Evolutionary conservation across 2,113 vertebrate species (phyloP), one percentile per base, ranked within the genome.

Genomic region (Neotragus pygmaeus): DNA sequence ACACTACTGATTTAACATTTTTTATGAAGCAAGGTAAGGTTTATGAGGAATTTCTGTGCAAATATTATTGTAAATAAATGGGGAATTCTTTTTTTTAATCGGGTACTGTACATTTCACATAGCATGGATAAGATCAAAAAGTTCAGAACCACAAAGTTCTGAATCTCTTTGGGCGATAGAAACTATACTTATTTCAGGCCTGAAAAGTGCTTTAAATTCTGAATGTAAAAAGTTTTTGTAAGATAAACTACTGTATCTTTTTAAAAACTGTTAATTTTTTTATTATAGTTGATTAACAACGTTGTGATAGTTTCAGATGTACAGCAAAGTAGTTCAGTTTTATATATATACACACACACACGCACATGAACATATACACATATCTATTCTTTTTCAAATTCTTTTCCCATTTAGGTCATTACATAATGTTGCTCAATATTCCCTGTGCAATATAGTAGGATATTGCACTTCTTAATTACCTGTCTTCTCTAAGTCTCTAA

Each of bases 41-140:
- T 85, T 96, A 12, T 90, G 13, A 78, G 19, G 91, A 55, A 92
- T 88, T 90, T 78, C 58, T 96, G 45, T 91, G 45, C 75, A 91
- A 94, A 91, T 86, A 91, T 70, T 64, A 62, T 36, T 36, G 21
- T 66, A 83, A 94, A 88, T 83, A 90, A 85, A 87, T 88, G 15
- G 82, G 36, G 51, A 60, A 33, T 86, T 43, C 4, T 78, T 47
- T 30, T 62, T 58, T 2, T 11, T 28, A 36, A 75, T 70, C 3
- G 66, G 55, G 11, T 47, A 19, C 30, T 89, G 28, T 58, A 3
- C 19, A 66, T 96, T 87, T 96, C 25, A 57, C 33, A 80, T 75
- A 64, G 19, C 10, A 23, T 64, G 14, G 39, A n/a, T 84, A 92
- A 92, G 25, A 84, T 62, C 0, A 57, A 83, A 58, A 75, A n/a